Evolutionary conservation across 2,113 vertebrate genomes (phyloP).

Genomic region (Takifugu flavidus): DNA sequence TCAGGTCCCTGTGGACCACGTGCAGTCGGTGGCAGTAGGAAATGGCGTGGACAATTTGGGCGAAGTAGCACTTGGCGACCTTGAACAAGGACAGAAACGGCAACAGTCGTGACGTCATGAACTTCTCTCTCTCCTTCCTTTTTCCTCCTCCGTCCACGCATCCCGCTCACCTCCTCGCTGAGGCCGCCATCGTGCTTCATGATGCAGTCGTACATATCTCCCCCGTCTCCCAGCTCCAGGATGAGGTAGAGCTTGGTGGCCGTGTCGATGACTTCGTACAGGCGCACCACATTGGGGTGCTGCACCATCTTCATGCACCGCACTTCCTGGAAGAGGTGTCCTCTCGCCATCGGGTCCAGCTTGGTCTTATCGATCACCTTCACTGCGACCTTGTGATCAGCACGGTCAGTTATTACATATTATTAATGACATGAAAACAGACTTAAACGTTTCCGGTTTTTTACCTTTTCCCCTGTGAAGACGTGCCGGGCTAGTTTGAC

Average conservation of each 20-base stretch:
- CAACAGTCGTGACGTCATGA: too few species aligned
- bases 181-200: constrained; percentile 98
- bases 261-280: constrained; percentile 98
- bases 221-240: constrained; percentile 94
- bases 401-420: not conserved
- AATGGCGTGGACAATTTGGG: constrained; percentile 97
- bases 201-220: constrained; percentile 99
- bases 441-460: not conserved
- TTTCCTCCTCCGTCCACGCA: not conserved
- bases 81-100: constrained; percentile 40
- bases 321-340: constrained; percentile 97
- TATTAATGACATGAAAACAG: not conserved
- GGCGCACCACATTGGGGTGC: constrained; percentile 95
- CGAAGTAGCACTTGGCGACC: constrained; percentile 96
- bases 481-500: constrained; percentile 98
- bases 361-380: constrained; percentile 99
- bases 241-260: constrained; percentile 98
- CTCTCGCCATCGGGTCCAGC: constrained; percentile 89
- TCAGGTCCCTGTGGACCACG: constrained; percentile 95
- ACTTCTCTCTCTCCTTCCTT: too few species aligned
- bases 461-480: constrained; percentile 92
- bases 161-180: constrained; percentile 77
- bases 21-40: constrained; percentile 98
- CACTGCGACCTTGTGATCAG: constrained; percentile 81
- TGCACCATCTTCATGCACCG: constrained; percentile 99